phyloP scores from a whole-genome alignment of 2,797 vertebrate genomes.

The Phoeniculus purpureus region DNA sequence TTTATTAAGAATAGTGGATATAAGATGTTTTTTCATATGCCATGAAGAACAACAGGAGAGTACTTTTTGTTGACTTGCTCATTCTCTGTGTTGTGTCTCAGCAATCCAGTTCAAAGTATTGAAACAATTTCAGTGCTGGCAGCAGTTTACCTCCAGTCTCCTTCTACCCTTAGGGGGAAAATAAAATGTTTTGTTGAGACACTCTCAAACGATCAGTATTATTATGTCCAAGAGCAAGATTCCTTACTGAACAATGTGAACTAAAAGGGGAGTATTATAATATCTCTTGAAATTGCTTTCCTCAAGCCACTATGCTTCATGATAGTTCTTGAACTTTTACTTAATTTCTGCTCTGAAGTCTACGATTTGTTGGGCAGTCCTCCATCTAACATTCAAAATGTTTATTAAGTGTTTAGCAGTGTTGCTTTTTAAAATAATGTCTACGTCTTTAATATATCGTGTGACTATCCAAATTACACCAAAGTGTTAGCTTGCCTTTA shows the following conservation, averaged over 20 bases:
- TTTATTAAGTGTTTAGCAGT: background rate
- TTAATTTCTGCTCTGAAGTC: background rate
- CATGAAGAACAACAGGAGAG: background rate
- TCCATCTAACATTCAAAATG: background rate
- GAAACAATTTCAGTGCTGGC: background rate
- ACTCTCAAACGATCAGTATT: background rate
- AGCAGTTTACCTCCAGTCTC: background rate
- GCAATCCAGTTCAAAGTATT: background rate
- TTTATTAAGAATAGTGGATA: background rate
- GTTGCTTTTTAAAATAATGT: background rate
- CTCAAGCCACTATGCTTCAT: background rate
- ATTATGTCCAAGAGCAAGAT: background rate
- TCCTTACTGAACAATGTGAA: background rate
- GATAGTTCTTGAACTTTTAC: background rate
- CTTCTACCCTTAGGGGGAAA: background rate
- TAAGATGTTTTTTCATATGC: fast-evolving
- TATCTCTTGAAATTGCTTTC: background rate
- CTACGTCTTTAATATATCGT: background rate
- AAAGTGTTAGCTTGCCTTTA: background rate
- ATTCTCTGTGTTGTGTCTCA: background rate
- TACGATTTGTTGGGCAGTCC: background rate
- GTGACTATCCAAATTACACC: background rate
- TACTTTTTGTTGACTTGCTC: background rate
- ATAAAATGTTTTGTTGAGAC: background rate
- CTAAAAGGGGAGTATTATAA: background rate